Evolutionary conservation across 2,797 vertebrate species (phyloP), one percentile per base, ranked within the genome.

Genomic region (Amniataba percoides): DNA sequence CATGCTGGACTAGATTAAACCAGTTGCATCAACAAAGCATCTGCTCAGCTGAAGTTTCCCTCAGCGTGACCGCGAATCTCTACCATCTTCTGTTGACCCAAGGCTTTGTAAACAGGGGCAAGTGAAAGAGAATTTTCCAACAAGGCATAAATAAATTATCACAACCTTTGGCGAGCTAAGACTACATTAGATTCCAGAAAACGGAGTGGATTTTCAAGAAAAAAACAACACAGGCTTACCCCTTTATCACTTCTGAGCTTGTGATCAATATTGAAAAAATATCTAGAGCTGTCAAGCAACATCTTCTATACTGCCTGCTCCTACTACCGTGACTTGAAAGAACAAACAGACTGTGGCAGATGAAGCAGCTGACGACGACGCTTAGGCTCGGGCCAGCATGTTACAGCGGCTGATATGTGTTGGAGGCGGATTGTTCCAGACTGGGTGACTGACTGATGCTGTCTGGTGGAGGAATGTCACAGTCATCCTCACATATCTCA

Each of bases 401-500:
- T 39, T 71, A 11, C 59, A 36, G 42, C 65, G 40, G 79, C 80
- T 87, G 70, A 66, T 79, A 21, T 56, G 53, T 70, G 34, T 87
- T 71, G 46, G 43, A 80, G 58, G 53, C 64, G 6, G 52, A 82
- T 87, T 92, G 86, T 91, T 89, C 89, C 88, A 88, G 71, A 84
- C 73, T 39, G 71, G 62, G 45, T 81, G 87, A 87, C 84, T 89
- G 85, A 80, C 78, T 80, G 82, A 70, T 68, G 73, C 74, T 82
- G 82, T 79, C 83, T 85, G 84, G 77, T 83, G 73, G 45, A 83
- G 73, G 83, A 91, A 87, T 88, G 88, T 86, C 85, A 81, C 81
- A 80, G 81, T 90, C 85, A 91, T 87, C 80, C 82, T 82, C 88
- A 70, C 87, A 83, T 74, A 84, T 85, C 81, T 87, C 81, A 78